phyloP scores from a whole-genome alignment of 2,113 vertebrate species.

The Paramisgurnus dabryanus region DNA sequence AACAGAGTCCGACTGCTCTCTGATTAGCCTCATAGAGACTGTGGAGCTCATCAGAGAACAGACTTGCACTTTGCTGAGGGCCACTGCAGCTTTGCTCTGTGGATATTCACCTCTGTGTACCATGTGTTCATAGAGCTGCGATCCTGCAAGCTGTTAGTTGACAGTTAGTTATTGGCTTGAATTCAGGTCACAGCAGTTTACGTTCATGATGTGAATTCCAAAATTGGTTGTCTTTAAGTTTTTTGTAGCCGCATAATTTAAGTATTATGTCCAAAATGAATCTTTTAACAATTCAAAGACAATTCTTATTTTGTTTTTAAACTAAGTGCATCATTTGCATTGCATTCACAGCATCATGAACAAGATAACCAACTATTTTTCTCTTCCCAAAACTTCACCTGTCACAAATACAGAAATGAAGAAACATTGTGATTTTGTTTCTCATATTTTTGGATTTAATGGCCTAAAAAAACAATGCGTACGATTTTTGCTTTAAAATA shows the following conservation, averaged over 20 bases:
- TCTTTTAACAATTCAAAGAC: too few relatives aligned
- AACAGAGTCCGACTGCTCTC: constrained; percentile 32
- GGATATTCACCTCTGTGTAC: constrained; percentile 26
- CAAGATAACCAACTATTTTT: too few relatives aligned
- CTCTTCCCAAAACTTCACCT: too few relatives aligned
- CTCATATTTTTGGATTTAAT: too few relatives aligned
- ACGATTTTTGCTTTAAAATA: too few relatives aligned
- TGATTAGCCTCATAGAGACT: constrained; percentile 48
- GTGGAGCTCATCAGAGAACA: constrained; percentile 40
- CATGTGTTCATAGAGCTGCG: constrained; percentile 13
- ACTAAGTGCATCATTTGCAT: too few relatives aligned
- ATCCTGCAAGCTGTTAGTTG: constrained; percentile 38
- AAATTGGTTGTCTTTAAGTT: not conserved
- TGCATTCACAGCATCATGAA: too few relatives aligned
- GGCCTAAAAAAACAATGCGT: too few relatives aligned
- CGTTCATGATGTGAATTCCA: constrained; percentile 11
- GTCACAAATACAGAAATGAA: too few relatives aligned
- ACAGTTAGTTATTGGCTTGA: constrained; percentile 16
- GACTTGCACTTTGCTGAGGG: constrained; percentile 21
- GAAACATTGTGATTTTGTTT: too few relatives aligned
- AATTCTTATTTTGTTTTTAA: too few relatives aligned
- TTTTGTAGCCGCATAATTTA: not conserved
- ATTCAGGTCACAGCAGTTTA: not conserved
- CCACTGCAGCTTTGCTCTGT: constrained; percentile 18
- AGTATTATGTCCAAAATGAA: too few relatives aligned